Conservation (phyloP, 2,113 vertebrate genomes). For the Thomomys bottae region DNA sequence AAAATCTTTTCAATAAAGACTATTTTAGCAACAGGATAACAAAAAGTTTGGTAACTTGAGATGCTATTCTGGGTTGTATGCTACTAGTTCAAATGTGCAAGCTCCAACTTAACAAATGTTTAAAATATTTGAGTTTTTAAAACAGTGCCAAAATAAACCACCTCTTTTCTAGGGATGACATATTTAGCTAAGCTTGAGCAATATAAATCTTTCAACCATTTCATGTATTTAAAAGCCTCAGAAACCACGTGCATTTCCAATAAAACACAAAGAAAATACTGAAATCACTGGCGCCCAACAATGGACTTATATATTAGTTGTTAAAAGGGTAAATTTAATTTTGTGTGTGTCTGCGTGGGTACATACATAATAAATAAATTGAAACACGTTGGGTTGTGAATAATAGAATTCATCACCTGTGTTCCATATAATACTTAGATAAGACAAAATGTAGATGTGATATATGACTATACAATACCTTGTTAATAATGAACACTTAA, state of each 20-base stretch:
- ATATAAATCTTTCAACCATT: conserved; percentile 90
- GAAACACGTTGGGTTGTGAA: neutral
- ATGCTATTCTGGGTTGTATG: conserved; percentile 84
- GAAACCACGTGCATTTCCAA: conserved; percentile 85
- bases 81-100: conserved; percentile 89
- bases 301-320: conserved; percentile 80
- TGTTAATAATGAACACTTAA: neutral
- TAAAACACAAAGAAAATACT: conserved; percentile 86
- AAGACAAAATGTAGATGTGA: conserved; percentile 24
- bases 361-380: neutral
- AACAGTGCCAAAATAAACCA: conserved; percentile 90
- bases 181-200: conserved; percentile 88
- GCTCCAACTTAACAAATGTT: conserved; percentile 91
- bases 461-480: neutral
- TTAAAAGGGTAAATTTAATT: conserved; percentile 77
- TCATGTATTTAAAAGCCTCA: conserved; percentile 88
- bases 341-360: conserved; percentile 7
- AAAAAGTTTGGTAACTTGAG: conserved; percentile 85
- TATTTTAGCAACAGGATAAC: conserved; percentile 86
- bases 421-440: conserved; percentile 54
- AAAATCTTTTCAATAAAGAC: conserved; percentile 68
- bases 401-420: conserved; percentile 51
- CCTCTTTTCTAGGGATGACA: conserved; percentile 89
- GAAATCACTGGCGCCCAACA: conserved; percentile 83
- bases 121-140: conserved; percentile 91